These are phyloP conservation scores for Acronicta aceris DNA, from an alignment of 2,888 invertebrate species.

Conservation along the genomic window DNA sequence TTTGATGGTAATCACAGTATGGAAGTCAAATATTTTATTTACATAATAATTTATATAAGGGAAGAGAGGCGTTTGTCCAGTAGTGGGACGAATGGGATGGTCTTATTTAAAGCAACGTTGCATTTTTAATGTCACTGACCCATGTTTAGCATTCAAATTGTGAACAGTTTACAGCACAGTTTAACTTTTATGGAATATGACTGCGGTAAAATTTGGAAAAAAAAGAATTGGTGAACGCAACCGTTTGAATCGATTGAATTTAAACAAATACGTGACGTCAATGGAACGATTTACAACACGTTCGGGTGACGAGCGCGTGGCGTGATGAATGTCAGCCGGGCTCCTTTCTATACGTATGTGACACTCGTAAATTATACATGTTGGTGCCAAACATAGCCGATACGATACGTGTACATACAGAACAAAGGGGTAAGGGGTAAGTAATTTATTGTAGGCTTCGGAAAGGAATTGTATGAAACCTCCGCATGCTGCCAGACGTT, in stretches of 20 bases:
- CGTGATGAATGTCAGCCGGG: constrained; percentile 62
- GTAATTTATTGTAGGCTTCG: constrained; percentile 49
- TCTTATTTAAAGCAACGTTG: too few relatives aligned
- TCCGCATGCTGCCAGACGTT: constrained; percentile 11
- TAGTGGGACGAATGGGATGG: too few relatives aligned
- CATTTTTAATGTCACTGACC: too few relatives aligned
- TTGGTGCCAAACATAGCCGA: constrained; percentile 52
- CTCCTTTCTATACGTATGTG: constrained; percentile 43
- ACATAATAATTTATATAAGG: neutral
- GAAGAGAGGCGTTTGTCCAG: too few relatives aligned
- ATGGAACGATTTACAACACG: constrained; percentile 59
- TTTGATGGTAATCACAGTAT: constrained; percentile 27
- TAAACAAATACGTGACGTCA: constrained; percentile 58
- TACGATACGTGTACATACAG: constrained; percentile 48
- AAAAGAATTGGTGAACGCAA: constrained; percentile 35
- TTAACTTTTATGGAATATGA: constrained; percentile 24
- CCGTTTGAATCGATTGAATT: constrained; percentile 52
- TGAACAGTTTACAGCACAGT: constrained; percentile 13
- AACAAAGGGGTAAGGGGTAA: constrained; percentile 39
- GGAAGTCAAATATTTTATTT: constrained; percentile 15
- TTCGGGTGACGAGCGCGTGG: constrained; percentile 63
- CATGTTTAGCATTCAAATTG: too few relatives aligned
- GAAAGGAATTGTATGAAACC: constrained; percentile 39
- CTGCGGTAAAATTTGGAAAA: constrained; percentile 9
- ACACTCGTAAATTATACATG: constrained; percentile 58